A percentile compares a stretch with the other conserved stretches of the same genome.
These are phyloP conservation scores for Anabacerthia variegaticeps DNA, from an alignment of 2,797 vertebrate species.

Conservation along the genomic window DNA sequence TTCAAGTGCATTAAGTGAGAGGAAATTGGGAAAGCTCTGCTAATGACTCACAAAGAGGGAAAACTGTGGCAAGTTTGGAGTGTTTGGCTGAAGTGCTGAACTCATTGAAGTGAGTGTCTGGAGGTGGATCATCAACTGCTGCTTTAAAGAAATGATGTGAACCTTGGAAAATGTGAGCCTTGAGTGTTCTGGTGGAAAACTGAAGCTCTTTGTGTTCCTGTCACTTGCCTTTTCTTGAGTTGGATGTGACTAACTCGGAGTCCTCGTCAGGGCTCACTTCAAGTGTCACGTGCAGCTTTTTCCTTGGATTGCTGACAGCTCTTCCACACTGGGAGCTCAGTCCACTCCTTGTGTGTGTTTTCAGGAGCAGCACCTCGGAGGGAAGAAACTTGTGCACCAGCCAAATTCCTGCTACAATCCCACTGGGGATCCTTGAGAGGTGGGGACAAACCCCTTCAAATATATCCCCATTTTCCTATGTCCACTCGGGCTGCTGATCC, in stretches of 20 bases:
- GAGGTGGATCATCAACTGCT: not conserved
- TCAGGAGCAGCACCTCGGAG: not conserved
- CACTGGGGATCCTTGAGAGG: not conserved
- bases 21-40: not conserved
- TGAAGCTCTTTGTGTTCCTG: not conserved
- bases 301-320: not conserved
- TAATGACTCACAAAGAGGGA: not conserved
- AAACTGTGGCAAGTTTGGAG: not conserved
- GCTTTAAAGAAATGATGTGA: not conserved
- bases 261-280: not conserved
- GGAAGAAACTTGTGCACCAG: not conserved
- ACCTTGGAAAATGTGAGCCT: not conserved
- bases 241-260: not conserved
- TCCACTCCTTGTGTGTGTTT: not conserved
- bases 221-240: not conserved
- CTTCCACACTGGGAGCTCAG: accelerated
- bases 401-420: not conserved
- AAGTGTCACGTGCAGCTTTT: accelerated
- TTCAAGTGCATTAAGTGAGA: not conserved
- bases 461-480: not conserved
- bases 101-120: not conserved
- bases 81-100: not conserved
- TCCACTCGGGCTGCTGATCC: not conserved
- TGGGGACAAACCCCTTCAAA: too few species aligned
- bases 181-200: not conserved